Percentiles rank a stretch among this genome's conserved stretches.
These are phyloP conservation scores for Xyrauchen texanus DNA, from an alignment of 2,113 vertebrate species.

Conservation along the genomic window DNA sequence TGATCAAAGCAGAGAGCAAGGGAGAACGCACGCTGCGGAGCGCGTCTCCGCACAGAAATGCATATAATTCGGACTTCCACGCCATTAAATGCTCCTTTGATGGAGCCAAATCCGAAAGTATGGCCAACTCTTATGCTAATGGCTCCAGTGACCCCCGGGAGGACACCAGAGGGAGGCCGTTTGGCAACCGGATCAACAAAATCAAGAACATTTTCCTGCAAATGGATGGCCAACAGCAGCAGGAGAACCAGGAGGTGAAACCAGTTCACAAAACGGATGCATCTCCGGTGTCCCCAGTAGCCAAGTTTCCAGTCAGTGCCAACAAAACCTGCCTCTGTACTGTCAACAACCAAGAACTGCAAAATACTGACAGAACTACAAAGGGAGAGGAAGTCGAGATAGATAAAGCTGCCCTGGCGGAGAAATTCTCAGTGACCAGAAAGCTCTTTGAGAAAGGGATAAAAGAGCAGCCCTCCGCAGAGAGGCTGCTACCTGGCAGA, in stretches of 20 bases:
- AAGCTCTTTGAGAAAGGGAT: conserved; percentile 88
- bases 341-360: conserved; percentile 69
- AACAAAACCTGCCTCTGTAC: conserved; percentile 72
- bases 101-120: conserved; percentile 74
- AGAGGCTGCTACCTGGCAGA: conserved; percentile 78
- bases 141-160: conserved; percentile 77
- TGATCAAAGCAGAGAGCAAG: conserved; percentile 90
- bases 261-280: conserved; percentile 69
- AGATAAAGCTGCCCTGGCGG: conserved; percentile 86
- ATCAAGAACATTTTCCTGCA: conserved; percentile 93
- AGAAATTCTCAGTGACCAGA: conserved; percentile 90
- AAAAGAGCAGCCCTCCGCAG: conserved; percentile 76
- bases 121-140: conserved; percentile 76
- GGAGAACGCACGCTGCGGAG: conserved; percentile 87
- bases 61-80: conserved; percentile 91
- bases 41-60: conserved; percentile 89
- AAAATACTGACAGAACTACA: conserved; percentile 73
- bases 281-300: conserved; percentile 68
- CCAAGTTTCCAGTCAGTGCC: conserved; percentile 69
- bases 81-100: conserved; percentile 91
- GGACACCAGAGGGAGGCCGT: conserved; percentile 83
- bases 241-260: conserved; percentile 81
- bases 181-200: conserved; percentile 87
- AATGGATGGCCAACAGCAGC: conserved; percentile 83
- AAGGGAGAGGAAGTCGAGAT: conserved; percentile 84